Percentiles rank a stretch among this genome's conserved stretches.
phyloP scores from a whole-genome alignment of 2,797 vertebrate genomes.

The Danio choprae region DNA sequence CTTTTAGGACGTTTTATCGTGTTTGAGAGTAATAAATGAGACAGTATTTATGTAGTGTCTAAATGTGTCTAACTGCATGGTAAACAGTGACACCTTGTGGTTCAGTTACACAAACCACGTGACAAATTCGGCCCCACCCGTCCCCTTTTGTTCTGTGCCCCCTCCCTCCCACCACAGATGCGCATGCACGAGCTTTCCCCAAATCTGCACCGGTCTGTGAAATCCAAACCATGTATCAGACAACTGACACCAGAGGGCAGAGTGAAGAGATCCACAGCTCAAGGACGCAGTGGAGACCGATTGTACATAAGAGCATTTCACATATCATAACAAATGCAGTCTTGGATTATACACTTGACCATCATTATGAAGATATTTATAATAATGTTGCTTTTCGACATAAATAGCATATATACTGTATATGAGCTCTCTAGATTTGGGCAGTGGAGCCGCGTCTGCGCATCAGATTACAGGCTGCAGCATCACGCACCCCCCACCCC shows the following conservation, averaged over 20 bases:
- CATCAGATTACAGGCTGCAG: conserved; percentile 64
- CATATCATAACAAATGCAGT: background rate
- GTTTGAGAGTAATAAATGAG: background rate
- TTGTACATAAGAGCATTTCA: background rate
- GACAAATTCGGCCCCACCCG: conserved; percentile 11
- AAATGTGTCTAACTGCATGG: conserved; percentile 51
- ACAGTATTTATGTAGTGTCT: conserved; percentile 10
- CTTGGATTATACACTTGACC: background rate
- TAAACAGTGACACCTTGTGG: conserved; percentile 74
- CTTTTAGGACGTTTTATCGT: background rate
- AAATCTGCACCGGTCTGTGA: background rate
- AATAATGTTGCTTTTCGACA: background rate
- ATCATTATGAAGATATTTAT: background rate
- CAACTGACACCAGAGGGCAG: conserved; percentile 38
- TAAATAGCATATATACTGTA: background rate
- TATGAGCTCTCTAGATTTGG: conserved; percentile 3
- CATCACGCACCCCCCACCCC: conserved; percentile 52
- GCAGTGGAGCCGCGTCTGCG: conserved; percentile 31
- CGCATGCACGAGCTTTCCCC: background rate
- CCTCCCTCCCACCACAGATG: background rate
- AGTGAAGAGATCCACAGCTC: conserved; percentile 2
- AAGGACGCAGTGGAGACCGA: background rate
- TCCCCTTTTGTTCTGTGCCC: background rate
- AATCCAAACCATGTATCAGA: background rate
- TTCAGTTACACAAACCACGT: conserved; percentile 53